Evolutionary conservation across 2,797 vertebrate genomes (phyloP).

Genomic region (Argentina silus): DNA sequence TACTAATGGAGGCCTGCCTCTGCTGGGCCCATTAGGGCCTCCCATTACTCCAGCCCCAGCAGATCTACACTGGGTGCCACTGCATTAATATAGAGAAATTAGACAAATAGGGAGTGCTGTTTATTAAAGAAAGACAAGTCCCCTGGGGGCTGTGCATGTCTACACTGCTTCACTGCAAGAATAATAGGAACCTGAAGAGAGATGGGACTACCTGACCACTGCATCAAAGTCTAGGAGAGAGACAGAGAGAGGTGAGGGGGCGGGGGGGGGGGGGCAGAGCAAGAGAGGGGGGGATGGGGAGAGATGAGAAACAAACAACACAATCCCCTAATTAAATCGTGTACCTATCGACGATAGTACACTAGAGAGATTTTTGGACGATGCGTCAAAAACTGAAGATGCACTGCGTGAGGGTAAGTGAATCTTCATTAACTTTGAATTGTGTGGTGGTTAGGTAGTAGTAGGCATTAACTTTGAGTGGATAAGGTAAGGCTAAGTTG

Average conservation of each 20-base stretch:
- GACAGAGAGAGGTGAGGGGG: constrained; percentile 13
- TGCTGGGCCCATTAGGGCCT: constrained; percentile 49
- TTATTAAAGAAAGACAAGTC: constrained; percentile 58
- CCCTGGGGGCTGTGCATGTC: constrained; percentile 27
- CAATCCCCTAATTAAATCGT: no score
- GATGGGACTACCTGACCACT: constrained; percentile 25
- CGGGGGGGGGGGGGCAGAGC: neutral
- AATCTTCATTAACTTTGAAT: no score
- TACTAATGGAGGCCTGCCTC: constrained; percentile 34
- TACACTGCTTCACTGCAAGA: neutral
- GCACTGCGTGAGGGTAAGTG: neutral
- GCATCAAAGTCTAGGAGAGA: neutral
- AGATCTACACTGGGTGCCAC: constrained; percentile 32
- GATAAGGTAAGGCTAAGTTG: no score
- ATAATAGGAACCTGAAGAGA: constrained; percentile 11
- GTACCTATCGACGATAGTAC: no score
- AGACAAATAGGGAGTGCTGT: constrained; percentile 61
- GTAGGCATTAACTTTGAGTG: neutral
- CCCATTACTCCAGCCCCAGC: constrained; percentile 36
- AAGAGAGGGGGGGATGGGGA: neutral
- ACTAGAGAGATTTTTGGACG: no score
- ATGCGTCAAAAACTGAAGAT: neutral
- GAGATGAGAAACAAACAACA: neutral
- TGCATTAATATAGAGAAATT: constrained; percentile 61
- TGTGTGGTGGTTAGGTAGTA: neutral